Conservation (phyloP, 92 coral and sea anemone species). For the Diadumene lineata region DNA sequence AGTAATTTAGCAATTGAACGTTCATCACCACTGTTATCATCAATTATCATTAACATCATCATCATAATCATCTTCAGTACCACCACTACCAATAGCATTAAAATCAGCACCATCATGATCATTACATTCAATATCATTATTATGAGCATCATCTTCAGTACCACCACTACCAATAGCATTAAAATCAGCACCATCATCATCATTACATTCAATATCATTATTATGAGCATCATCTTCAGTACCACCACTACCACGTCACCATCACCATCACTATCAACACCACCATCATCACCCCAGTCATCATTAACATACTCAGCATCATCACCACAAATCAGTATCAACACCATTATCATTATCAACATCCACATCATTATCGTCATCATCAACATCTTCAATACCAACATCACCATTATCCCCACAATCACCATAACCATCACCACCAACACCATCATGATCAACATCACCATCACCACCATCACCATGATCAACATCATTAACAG, state of each 20-base stretch:
- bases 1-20: too few relatives aligned
- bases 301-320: too few relatives aligned
- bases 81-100: conserved; percentile 72
- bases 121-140: too few relatives aligned
- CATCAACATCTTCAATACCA: neutral
- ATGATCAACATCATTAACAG: neutral
- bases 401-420: conserved; percentile 76
- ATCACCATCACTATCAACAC: neutral
- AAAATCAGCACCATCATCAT: conserved; percentile 33
- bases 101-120: too few relatives aligned
- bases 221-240: too few relatives aligned
- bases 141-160: too few relatives aligned
- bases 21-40: too few relatives aligned
- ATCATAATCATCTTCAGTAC: too few relatives aligned
- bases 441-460: conserved; percentile 69
- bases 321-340: too few relatives aligned
- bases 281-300: too few relatives aligned
- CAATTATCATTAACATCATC: too few relatives aligned
- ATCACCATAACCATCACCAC: conserved; percentile 21
- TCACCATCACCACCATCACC: neutral
- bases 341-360: neutral
- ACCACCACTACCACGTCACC: neutral
- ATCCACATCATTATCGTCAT: neutral
- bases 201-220: too few relatives aligned
- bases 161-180: conserved; percentile 75